Conservation (phyloP, 2,113 vertebrate genomes). For the Ailurus styani region DNA sequence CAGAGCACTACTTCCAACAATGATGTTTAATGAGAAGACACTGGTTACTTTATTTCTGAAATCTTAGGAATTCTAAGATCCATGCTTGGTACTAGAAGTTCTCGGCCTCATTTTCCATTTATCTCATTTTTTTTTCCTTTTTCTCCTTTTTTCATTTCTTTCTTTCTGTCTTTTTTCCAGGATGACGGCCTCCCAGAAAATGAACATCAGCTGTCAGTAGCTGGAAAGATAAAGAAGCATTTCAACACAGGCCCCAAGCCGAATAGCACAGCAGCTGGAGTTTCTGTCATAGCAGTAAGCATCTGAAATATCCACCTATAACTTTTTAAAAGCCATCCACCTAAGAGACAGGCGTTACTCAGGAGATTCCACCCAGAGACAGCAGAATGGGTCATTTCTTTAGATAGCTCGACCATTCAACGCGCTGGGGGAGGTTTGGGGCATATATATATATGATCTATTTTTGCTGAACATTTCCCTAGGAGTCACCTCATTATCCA, state of each 20-base stretch:
- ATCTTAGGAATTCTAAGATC: constrained; percentile 12
- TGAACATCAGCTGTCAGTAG: constrained; percentile 93
- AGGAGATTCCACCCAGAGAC: constrained; percentile 47
- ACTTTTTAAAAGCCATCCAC: constrained; percentile 53
- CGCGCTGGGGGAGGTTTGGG: not conserved
- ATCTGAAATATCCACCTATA: constrained; percentile 80
- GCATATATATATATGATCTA: not conserved
- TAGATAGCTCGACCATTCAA: constrained; percentile 23
- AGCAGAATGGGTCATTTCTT: constrained; percentile 61
- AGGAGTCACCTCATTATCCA: constrained; percentile 68
- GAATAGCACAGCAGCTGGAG: constrained; percentile 92
- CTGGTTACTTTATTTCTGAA: not conserved
- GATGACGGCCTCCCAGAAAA: constrained; percentile 92
- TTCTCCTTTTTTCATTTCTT: not conserved
- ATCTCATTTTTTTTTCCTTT: not conserved
- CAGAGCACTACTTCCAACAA: not conserved
- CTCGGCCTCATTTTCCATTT: not conserved
- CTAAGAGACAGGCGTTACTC: constrained; percentile 41
- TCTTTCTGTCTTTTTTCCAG: constrained; percentile 69
- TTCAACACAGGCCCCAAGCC: constrained; percentile 93
- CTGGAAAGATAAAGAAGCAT: constrained; percentile 97
- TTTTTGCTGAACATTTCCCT: constrained; percentile 59
- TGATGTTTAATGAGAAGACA: not conserved
- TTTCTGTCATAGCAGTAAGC: constrained; percentile 97
- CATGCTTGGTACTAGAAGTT: not conserved